phyloP scores from a whole-genome alignment of 2,888 invertebrate species.

The Parnassius smintheus region DNA sequence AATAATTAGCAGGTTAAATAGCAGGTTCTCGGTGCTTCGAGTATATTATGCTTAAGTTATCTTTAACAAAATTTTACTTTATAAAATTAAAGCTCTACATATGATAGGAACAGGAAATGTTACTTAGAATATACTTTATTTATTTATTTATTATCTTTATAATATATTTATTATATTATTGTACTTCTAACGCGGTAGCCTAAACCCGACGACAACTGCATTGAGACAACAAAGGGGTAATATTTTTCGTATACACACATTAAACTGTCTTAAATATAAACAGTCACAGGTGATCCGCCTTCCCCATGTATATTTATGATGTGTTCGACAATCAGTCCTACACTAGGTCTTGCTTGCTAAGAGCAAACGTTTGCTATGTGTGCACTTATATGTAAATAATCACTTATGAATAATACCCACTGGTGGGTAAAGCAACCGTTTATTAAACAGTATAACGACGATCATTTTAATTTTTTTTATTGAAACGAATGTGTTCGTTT shows the following conservation, averaged over 20 bases:
- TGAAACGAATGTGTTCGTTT: too few species aligned
- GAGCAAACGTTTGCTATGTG: constrained; percentile 62
- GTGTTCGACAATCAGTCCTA: constrained; percentile 66
- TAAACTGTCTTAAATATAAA: constrained; percentile 63
- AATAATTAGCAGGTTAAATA: too few species aligned
- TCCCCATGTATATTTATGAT: constrained; percentile 76
- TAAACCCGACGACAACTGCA: constrained; percentile 27
- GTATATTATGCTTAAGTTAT: too few species aligned
- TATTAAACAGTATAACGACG: constrained; percentile 2
- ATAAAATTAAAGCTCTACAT: too few species aligned
- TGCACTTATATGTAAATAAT: constrained; percentile 46
- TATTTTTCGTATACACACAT: constrained; percentile 75
- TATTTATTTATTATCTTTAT: too few species aligned
- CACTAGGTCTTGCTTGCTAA: constrained; percentile 57
- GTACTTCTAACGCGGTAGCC: constrained; percentile 37
- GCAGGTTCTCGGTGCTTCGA: too few species aligned
- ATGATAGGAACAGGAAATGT: too few species aligned
- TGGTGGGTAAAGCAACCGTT: constrained; percentile 5
- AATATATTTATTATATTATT: constrained; percentile 15
- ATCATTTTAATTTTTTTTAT: too few species aligned
- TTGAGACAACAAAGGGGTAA: constrained; percentile 63
- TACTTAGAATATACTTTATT: too few species aligned
- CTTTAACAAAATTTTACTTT: too few species aligned
- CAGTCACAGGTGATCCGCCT: constrained; percentile 61
- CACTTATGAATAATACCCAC: constrained; percentile 27